A percentile compares a stretch with the other conserved stretches of the same genome.
phyloP scores from a whole-genome alignment of 2,113 vertebrate genomes.

The Poecile atricapillus region DNA sequence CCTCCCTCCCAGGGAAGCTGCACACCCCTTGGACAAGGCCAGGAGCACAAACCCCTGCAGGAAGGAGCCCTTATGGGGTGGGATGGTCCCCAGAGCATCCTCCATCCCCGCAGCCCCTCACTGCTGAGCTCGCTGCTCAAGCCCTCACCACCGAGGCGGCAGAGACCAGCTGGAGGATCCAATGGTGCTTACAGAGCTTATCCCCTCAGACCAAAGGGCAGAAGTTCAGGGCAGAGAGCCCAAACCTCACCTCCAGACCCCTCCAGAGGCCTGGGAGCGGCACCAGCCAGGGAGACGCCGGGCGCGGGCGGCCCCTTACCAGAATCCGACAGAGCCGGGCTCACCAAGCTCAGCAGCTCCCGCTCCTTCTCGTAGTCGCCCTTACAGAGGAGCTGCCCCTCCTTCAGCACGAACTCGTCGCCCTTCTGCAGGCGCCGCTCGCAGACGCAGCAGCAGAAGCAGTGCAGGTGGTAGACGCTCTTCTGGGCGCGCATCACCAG shows the following conservation, averaged over 20 bases:
- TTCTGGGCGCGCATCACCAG: conserved; percentile 92
- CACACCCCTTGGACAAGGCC: not conserved
- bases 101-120: not conserved
- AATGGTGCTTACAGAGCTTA: fast-evolving
- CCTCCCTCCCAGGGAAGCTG: not conserved
- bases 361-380: conserved; percentile 86
- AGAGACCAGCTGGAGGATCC: not conserved
- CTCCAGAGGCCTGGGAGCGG: fast-evolving
- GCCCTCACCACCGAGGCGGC: fast-evolving
- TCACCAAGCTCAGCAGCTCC: conserved; percentile 81
- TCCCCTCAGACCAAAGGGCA: not conserved
- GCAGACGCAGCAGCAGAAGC: conserved; percentile 94
- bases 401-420: conserved; percentile 91
- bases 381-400: conserved; percentile 91
- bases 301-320: conserved; percentile 74
- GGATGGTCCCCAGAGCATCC: not conserved
- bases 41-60: not conserved
- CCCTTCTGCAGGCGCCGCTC: conserved; percentile 91
- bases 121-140: not conserved
- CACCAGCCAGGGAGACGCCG: conserved; percentile 1
- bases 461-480: conserved; percentile 91
- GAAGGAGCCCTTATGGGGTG: not conserved
- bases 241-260: not conserved
- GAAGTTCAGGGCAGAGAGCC: not conserved
- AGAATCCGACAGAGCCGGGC: conserved; percentile 86